Evolutionary conservation across 2,888 invertebrate species (phyloP), one percentile per base, ranked within the genome.

Genomic region (Cheilosia variabilis): DNA sequence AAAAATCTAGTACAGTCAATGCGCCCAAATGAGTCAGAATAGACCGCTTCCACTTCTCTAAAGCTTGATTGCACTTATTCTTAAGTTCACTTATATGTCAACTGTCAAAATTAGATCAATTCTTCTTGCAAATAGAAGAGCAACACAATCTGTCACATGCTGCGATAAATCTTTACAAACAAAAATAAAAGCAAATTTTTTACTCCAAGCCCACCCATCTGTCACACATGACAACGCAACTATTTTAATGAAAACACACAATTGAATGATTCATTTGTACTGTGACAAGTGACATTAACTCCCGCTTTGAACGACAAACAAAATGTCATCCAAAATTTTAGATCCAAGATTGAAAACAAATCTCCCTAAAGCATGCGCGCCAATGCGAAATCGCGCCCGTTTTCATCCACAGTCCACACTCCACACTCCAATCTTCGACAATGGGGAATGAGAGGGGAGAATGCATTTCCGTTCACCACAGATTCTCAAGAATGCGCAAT

Each of bases 401-500:
- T 71, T 81, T 71, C 62, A 50, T 83, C 72, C 6, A 31, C 27
- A 31, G 47, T 83, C 72, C 60, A 63, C 62, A 66, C 37, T 83
- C 72, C n/a, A n/a, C 60, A 69, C 62, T 52, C 19, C 47, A 58
- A 45, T 47, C 41, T 58, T 47, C 53, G 52, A 41, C 55, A 37
- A 58, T 34, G 31, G 0, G n/a, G 58, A 50, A 27, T 47, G 34
- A 17, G 52, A 43, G 17, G 37, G n/a, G 9, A 15, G 34, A 31
- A 63, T 69, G 69, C 7, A 65, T 53, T 65, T 76, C 58, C 63
- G 75, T 62, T 63, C 63, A 69, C 73, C 60, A 37, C 31, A 75
- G 69, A 55, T 53, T 76, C 71, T 69, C 43, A 79, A 75, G 71
- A 82, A 81, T 88, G 89, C 88, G 88, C 83, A 89, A 88, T 88